phyloP scores from a whole-genome alignment of 1,140 invertebrate species.

The Drosophila funebris region DNA sequence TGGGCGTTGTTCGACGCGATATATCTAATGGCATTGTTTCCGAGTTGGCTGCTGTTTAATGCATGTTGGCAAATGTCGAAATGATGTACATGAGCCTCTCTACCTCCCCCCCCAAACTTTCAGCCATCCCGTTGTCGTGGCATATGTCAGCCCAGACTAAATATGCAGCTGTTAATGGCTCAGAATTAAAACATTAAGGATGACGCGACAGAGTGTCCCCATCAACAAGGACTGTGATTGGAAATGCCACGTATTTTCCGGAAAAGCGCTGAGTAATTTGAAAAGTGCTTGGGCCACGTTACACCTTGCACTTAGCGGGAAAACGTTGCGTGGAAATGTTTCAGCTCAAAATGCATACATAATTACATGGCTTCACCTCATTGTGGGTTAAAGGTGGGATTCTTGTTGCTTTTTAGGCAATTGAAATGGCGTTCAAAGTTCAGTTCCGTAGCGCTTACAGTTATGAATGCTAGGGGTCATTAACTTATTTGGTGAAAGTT shows the following conservation, averaged over 20 bases:
- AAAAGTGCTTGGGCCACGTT: slow-evolving; percentile 50
- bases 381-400: slow-evolving; percentile 39
- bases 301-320: slow-evolving; percentile 53
- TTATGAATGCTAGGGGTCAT: slow-evolving; percentile 46
- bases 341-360: slow-evolving; percentile 16
- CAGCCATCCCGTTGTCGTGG: slow-evolving; percentile 20
- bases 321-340: slow-evolving; percentile 32
- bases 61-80: slow-evolving; percentile 77
- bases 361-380: slow-evolving; percentile 41
- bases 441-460: slow-evolving; percentile 35
- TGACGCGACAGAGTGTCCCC: slow-evolving; percentile 44
- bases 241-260: slow-evolving; percentile 49
- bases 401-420: slow-evolving; percentile 27
- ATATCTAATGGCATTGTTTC: slow-evolving; percentile 81
- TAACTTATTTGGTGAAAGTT: slow-evolving; percentile 50
- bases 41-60: slow-evolving; percentile 72
- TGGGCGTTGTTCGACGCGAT: slow-evolving; percentile 74
- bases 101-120: background rate
- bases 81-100: slow-evolving; percentile 65
- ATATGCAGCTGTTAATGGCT: slow-evolving; percentile 79
- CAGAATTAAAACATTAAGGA: slow-evolving; percentile 79
- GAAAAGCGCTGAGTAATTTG: slow-evolving; percentile 71
- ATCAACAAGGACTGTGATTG: slow-evolving; percentile 63
- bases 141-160: slow-evolving; percentile 58
- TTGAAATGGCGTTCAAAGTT: slow-evolving; percentile 42